Base-by-base conservation (phyloP, 1,140 invertebrate species). In the Sogatella furcifera region DNA sequence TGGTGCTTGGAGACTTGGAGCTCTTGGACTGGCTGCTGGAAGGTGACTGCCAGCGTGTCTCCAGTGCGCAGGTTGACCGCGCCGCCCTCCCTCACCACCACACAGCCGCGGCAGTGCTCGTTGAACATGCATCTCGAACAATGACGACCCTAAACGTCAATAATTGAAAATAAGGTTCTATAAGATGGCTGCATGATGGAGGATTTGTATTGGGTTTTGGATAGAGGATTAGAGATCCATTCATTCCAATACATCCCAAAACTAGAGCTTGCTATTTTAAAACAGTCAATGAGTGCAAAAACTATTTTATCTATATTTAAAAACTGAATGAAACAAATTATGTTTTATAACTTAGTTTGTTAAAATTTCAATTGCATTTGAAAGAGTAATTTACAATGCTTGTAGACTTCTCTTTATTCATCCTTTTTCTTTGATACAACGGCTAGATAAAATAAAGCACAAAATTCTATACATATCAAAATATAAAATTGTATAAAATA, bases 101-200 rank as follows among this genome's bases (percentile, higher is more conserved):
- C 70, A 69, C 85, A 87, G 15, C 85, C 85, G 15, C 73, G 73
- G 68, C 84, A 88, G 65, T 81, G 79, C 5, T 69, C 68, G 5
- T 74, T 74, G 64, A 77, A 84, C 53, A 80, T 72, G 70, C 84
- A 88, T 9, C 83, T 74, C 11, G 81, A 84, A 67, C 84, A 87
- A 59, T 75, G 76, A 46, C 78, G 73, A 46, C 83, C 83, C 82
- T 85, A 64, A 8, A 73, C 67, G 64, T 22, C 42, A 66, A 44
- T n/a, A n/a, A n/a, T n/a, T n/a, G n/a, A n/a, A n/a, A n/a, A n/a
- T n/a, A n/a, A n/a, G n/a, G n/a, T n/a, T n/a, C n/a, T n/a, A n/a
- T n/a, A n/a, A n/a, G n/a, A n/a, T n/a, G n/a, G n/a, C n/a, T n/a
- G n/a, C n/a, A n/a, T n/a, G n/a, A 44, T n/a, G 17, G 3, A 44